Conservation (phyloP, 2,888 invertebrate species). For the Meandrusa payeni region DNA sequence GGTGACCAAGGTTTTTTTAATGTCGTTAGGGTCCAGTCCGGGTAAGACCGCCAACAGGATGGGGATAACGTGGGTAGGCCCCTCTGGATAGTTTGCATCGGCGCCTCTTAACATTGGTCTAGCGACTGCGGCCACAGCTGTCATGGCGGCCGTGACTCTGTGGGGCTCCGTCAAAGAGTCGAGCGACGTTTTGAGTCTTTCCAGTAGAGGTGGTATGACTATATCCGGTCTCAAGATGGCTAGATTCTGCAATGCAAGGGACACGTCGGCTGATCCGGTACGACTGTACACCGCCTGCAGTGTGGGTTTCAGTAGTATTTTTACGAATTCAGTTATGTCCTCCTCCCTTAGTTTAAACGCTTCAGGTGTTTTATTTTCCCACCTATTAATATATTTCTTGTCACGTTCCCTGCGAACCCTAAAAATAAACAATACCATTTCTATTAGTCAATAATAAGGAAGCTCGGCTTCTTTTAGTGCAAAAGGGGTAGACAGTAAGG, state of each 20-base stretch:
- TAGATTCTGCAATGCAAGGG: conserved; percentile 86
- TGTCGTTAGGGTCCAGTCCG: conserved; percentile 95
- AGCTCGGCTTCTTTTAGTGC: too few relatives aligned
- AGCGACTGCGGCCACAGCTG: conserved; percentile 85
- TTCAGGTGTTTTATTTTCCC: conserved; percentile 86
- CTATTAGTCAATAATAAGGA: too few relatives aligned
- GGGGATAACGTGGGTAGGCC: conserved; percentile 90
- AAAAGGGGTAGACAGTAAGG: too few relatives aligned
- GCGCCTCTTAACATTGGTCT: conserved; percentile 82
- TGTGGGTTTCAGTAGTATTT: conserved; percentile 86
- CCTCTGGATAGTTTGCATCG: conserved; percentile 84
- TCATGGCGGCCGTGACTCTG: conserved; percentile 86
- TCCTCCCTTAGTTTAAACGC: conserved; percentile 87
- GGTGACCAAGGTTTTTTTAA: conserved; percentile 86
- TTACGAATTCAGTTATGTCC: conserved; percentile 91
- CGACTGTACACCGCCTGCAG: conserved; percentile 91
- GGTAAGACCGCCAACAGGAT: conserved; percentile 90
- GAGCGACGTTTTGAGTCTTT: conserved; percentile 88
- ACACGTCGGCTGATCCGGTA: conserved; percentile 82
- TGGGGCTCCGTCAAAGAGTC: conserved; percentile 95
- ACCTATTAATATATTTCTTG: conserved; percentile 77
- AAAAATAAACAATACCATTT: too few relatives aligned
- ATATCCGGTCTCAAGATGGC: conserved; percentile 90
- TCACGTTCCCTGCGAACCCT: conserved; percentile 84
- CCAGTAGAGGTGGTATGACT: conserved; percentile 91